Evolutionary conservation across 2,113 vertebrate genomes (phyloP), one percentile per base, ranked within the genome.

Genomic region (Lethenteron reissneri): DNA sequence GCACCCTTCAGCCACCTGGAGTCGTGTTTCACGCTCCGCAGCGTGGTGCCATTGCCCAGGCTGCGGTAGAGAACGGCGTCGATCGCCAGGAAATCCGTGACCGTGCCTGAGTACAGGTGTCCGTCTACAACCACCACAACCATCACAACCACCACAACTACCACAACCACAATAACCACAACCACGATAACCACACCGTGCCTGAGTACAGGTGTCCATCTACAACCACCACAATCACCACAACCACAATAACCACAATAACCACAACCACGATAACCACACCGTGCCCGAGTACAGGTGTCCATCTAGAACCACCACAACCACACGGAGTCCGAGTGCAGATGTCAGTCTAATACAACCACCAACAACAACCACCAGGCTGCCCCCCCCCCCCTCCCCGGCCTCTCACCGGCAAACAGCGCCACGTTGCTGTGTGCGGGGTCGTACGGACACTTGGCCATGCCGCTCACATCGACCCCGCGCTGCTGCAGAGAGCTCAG

Each of bases 1-100:
- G 21, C 80, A 97, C 94, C 94, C 94, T 99, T 99, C 77, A 99
- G 79, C 91, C 94, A 99, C 78, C 97, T 99, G 71, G 92, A 97
- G 81, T 99, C 94, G 17, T 99, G 92, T 81, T 99, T 99, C 79
- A 99, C 94, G 68, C 92, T 99, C 78, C 94, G 84, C 76, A 99
- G 81, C 70, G 94, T 99, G 68, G 89, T 88, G 79, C 91, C 94
- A 81, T 99, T 89, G 80, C 94, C 94, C 70, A 99, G 87, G 79
- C 94, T 99, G 76, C 94, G 87, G 79, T 99, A 99, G 81, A 99
- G 97, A 79, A 99, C 92, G 3, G 92, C 87, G 76, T 99, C 94
- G 70, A 99, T 99, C 12, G 94, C 94, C 57, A 99, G 86, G 79
- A 99, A 99, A 83, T 99, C 94, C 3, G 94, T 99, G 79, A 99